Evolutionary conservation across 2,113 vertebrate genomes (phyloP), one percentile per base, ranked within the genome.

Genomic region (Pheucticus melanocephalus): DNA sequence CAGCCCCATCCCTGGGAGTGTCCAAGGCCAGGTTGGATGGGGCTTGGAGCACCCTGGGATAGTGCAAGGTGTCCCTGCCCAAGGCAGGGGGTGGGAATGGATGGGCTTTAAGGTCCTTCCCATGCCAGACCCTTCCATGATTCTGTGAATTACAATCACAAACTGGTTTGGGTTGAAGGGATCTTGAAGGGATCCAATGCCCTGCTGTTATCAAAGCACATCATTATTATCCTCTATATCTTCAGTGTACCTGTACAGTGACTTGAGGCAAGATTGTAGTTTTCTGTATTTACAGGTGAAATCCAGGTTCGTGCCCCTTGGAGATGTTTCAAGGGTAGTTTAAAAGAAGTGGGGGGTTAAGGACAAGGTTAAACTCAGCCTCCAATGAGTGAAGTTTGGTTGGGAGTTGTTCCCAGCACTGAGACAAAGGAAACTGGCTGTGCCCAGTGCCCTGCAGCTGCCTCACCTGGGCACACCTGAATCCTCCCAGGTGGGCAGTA

Each of bases 11-110:
- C 28, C 23, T 70, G 73, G 23, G 1, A 9, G 47, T 61, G 54
- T 24, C n/a, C 54, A 9, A 56, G 57, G 50, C 3, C 35, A 27
- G 31, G 17, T 1, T 42, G 35, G n/a, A 21, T 0, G 1, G 47
- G 19, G 20, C 39, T 78, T 16, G n/a, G 75, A 56, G 57, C 57
- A 64, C 0, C 13, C 21, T 64, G 75, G 42, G 9, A 2, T 0
- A 8, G 57, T 56, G 75, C 30, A 2, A 31, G 48, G 25, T 63
- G 44, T 63, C n/a, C 11, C 75, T 87, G 65, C 48, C 33, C 23
- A 7, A 16, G 19, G 19, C 39, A 31, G 31, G 44, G 25, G 10
- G 21, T 45, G 33, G 39, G 0, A 35, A 11, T 35, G n/a, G 30
- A 12, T 40, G 9, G 2, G 9, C 9, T 64, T 71, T 31, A 31